These are phyloP conservation scores for Drosophila fulvimacula DNA, from an alignment of 2,888 invertebrate species.

Conservation along the genomic window DNA sequence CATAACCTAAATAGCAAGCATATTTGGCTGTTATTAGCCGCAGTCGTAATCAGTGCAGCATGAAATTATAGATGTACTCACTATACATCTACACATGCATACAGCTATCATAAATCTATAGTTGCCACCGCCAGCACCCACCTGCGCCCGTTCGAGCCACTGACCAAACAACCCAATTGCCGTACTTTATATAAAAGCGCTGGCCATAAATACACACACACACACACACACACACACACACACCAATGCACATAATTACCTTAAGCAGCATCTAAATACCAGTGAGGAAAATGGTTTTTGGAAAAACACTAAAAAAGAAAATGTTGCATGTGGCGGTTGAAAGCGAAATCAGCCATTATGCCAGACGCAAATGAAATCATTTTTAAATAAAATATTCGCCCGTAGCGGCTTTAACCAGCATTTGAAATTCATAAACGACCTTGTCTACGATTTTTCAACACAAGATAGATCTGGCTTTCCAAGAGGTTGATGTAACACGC, in stretches of 20 bases:
- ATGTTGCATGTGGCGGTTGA: conserved; percentile 67
- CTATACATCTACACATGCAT: conserved; percentile 6
- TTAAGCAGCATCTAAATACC: conserved; percentile 42
- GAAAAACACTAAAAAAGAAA: conserved; percentile 46
- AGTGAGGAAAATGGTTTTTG: conserved; percentile 22
- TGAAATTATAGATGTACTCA: conserved; percentile 56
- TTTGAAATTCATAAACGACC: conserved; percentile 69
- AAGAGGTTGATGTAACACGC: conserved; percentile 64
- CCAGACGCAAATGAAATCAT: conserved; percentile 42
- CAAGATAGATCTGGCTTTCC: conserved; percentile 43
- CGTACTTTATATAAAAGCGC: conserved; percentile 71
- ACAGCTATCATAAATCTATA: conserved; percentile 12
- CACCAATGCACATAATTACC: conserved; percentile 61
- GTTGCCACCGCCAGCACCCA: neutral
- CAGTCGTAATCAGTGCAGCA: conserved; percentile 67
- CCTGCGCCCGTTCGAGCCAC: conserved; percentile 36
- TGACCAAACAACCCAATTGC: conserved; percentile 82
- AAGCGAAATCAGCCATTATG: conserved; percentile 53
- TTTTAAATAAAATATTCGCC: conserved; percentile 30
- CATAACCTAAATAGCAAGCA: conserved; percentile 58
- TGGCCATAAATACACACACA: conserved; percentile 71
- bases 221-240: conserved; percentile 38
- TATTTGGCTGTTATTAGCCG: conserved; percentile 30
- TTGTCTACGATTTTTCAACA: conserved; percentile 57
- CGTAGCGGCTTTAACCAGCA: conserved; percentile 35